Conservation (phyloP, 2,888 invertebrate genomes). For the Parnassius mnemosyne region DNA sequence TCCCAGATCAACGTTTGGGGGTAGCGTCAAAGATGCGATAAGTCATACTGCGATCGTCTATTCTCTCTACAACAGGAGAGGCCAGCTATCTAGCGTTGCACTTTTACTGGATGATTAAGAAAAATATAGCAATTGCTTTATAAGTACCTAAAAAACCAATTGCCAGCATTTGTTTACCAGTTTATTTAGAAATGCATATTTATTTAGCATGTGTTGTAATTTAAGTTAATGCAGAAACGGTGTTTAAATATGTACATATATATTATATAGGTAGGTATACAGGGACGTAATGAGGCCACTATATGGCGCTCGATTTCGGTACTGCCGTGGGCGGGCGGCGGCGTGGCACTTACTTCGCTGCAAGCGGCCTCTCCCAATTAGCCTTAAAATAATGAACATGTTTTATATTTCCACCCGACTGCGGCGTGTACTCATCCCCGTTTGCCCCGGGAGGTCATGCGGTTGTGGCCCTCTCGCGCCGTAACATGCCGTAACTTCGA, state of each 20-base stretch:
- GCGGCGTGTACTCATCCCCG: constrained; percentile 74
- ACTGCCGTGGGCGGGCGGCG: constrained; percentile 70
- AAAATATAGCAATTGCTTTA: too few species aligned
- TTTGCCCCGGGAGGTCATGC: constrained; percentile 76
- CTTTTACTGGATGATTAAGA: too few species aligned
- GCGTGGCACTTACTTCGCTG: constrained; percentile 54
- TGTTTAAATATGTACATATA: constrained; percentile 60
- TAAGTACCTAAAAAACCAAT: too few species aligned
- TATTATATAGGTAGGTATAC: background rate
- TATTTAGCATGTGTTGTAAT: constrained; percentile 40
- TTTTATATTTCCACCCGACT: constrained; percentile 78
- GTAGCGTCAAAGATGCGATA: too few species aligned
- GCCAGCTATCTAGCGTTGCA: too few species aligned
- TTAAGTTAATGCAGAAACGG: constrained; percentile 73
- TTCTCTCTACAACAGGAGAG: too few species aligned
- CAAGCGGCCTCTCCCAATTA: constrained; percentile 79
- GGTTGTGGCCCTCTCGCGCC: constrained; percentile 54
- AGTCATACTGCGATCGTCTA: too few species aligned
- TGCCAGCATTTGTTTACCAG: too few species aligned
- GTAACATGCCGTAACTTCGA: constrained; percentile 46
- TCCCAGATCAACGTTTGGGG: too few species aligned
- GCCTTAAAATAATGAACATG: constrained; percentile 81
- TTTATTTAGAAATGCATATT: too few species aligned
- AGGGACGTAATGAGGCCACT: constrained; percentile 63
- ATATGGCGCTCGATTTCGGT: constrained; percentile 65